These are phyloP conservation scores for Pituophis catenifer DNA, from an alignment of 2,113 vertebrate genomes.

Conservation along the genomic window DNA sequence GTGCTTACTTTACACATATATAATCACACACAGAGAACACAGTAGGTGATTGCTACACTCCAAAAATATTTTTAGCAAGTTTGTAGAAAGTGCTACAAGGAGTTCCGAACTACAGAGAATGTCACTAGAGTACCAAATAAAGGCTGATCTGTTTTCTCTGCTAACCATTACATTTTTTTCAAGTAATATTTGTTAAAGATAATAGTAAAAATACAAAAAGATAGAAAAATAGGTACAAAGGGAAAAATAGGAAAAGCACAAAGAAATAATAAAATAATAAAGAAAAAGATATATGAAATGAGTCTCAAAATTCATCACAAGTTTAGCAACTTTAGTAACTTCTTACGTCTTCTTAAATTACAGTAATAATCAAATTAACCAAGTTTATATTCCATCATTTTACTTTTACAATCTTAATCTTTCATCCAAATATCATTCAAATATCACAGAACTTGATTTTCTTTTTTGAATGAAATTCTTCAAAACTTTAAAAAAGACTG, in stretches of 20 bases:
- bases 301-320: background rate
- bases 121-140: background rate
- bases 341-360: background rate
- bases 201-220: background rate
- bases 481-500: background rate
- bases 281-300: background rate
- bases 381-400: background rate
- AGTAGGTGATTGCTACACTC: background rate
- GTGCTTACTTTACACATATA: background rate
- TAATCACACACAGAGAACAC: background rate
- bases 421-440: background rate
- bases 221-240: background rate
- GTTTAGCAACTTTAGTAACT: background rate
- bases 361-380: background rate
- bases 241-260: background rate
- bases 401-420: background rate
- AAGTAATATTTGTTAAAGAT: background rate
- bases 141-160: background rate
- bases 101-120: background rate
- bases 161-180: background rate
- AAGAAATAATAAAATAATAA: background rate
- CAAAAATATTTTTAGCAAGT: background rate
- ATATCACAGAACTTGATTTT: background rate
- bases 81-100: background rate
- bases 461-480: background rate